These are phyloP conservation scores for Chroicocephalus ridibundus DNA, from an alignment of 2,113 vertebrate species.

Conservation along the genomic window DNA sequence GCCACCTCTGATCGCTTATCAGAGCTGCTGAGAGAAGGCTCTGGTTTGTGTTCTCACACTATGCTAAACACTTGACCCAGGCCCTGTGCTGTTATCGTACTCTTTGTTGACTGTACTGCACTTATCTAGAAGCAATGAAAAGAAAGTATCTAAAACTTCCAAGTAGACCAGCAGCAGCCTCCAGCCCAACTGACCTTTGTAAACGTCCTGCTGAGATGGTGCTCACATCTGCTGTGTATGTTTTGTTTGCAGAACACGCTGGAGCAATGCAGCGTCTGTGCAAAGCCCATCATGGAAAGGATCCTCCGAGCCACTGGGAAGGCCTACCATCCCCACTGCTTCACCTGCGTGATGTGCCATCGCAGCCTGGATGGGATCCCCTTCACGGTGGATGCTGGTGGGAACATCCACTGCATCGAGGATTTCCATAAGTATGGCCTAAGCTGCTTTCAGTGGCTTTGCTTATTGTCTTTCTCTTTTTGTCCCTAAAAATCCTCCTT, in stretches of 20 bases:
- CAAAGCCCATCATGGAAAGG: slow-evolving; percentile 96
- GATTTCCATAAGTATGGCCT: slow-evolving; percentile 94
- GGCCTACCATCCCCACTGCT: slow-evolving; percentile 97
- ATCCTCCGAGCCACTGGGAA: slow-evolving; percentile 96
- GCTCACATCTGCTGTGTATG: background rate
- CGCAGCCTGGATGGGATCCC: slow-evolving; percentile 97
- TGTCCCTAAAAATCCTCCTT: background rate
- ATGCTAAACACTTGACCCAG: background rate
- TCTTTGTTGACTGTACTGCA: background rate
- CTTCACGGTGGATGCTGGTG: slow-evolving; percentile 93
- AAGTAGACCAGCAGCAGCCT: background rate
- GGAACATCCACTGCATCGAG: slow-evolving; percentile 98
- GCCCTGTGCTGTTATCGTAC: background rate
- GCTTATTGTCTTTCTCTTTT: background rate
- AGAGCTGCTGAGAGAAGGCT: background rate
- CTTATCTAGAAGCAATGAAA: background rate
- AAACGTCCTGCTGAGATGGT: background rate
- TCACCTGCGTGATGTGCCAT: slow-evolving; percentile 95
- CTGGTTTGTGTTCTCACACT: background rate
- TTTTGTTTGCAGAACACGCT: slow-evolving; percentile 86
- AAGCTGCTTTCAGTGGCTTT: background rate
- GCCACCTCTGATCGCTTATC: background rate
- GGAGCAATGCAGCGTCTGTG: slow-evolving; percentile 93
- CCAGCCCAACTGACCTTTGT: background rate
- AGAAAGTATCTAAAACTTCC: background rate